These are phyloP conservation scores for Anguilla marmorata DNA, from an alignment of 2,797 vertebrate species.

Conservation along the genomic window DNA sequence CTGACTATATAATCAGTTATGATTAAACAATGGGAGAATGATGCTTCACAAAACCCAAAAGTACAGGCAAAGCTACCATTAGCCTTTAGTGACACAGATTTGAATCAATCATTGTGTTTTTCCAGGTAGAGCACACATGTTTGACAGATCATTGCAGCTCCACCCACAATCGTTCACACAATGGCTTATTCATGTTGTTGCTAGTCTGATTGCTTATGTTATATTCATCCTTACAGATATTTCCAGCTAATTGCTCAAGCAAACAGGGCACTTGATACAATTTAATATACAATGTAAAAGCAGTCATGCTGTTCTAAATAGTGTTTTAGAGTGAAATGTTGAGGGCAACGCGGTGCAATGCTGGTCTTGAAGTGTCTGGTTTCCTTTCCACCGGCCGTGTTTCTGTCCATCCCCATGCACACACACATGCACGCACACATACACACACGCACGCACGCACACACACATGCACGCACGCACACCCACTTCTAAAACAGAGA, in stretches of 20 bases:
- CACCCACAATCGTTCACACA: too few relatives aligned
- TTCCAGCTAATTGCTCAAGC: neutral
- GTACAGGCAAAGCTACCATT: too few relatives aligned
- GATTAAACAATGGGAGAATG: too few relatives aligned
- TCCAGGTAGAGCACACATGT: too few relatives aligned
- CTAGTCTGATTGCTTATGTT: neutral
- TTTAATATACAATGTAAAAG: neutral
- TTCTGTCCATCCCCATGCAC: neutral
- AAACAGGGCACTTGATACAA: neutral
- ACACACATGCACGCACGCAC: too few relatives aligned
- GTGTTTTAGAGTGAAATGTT: neutral
- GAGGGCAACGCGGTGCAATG: conserved; percentile 32
- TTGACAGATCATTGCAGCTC: too few relatives aligned
- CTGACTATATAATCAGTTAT: neutral
- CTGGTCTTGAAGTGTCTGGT: conserved; percentile 38
- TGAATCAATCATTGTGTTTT: neutral
- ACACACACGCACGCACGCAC: too few relatives aligned
- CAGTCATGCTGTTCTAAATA: neutral
- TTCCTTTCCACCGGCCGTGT: conserved; percentile 30
- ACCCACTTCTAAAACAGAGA: neutral
- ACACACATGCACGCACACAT: too few relatives aligned
- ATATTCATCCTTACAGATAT: neutral
- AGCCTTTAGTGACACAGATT: neutral
- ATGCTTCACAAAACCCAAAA: too few relatives aligned
- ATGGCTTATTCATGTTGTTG: neutral